Base-by-base conservation (phyloP, 53 echinoderm and acorn worm species). In the Pentamera pediparva region DNA sequence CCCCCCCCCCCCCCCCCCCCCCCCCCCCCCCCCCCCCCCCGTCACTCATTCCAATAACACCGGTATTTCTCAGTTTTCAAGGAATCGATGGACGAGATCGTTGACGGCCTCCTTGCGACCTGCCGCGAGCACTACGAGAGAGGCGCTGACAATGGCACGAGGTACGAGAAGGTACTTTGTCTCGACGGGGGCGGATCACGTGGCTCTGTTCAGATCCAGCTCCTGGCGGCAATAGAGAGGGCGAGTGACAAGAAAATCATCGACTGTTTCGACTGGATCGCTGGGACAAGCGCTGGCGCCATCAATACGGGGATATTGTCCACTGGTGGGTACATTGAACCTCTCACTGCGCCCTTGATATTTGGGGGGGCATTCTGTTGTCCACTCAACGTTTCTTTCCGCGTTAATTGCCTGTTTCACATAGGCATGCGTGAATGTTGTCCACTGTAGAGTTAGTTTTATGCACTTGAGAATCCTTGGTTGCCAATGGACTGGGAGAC, bases 251-350 rank as follows among this genome's bases (percentile, higher is more conserved):
- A 72, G 33, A 50, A 27, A 37, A 72, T 72, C 20, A 53, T 72
- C 20, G 73, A 72, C 26, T 50, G 36, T 6, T 72, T 72, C 54
- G 73, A 72, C 32, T 72, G 73, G 73, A 72, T 72, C 34, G 73
- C 73, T 1, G 73, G 73, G 10, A 72, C 73, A 17, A 72, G 73
- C 21, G 55, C 73, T 5, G 73, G 73, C 20, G 73, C 73, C 5
- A 35, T 72, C 24, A 54, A 53, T 12, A 35, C 35, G 20, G 55
- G 52, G 21, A 51, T 72, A 33, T 7, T 54, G 54, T 52, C 67
- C 6, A 67, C 32, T 8, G 52, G 52, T 72, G 9, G 12, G 34
- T 54, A 33, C 27, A 20, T 53, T 5, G 17, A 22, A 10, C 38
- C 22, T 39, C 12, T 56, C 57, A n/a, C n/a, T n/a, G n/a, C n/a